Conservation (phyloP, 2,888 invertebrate species). For the Phalera bucephala region DNA sequence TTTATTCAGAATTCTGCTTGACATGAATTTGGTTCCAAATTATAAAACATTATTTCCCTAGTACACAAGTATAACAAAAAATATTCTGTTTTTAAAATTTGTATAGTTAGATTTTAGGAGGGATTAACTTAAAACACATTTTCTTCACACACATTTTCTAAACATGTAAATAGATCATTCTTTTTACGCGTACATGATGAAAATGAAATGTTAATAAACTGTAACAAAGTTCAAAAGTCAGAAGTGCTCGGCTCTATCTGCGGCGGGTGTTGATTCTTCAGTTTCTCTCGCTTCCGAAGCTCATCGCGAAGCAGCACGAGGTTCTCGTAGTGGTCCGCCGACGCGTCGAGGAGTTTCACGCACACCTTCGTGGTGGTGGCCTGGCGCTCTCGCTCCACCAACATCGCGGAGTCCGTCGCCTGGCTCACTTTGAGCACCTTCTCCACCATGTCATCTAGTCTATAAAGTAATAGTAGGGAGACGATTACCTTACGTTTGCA, state of each 20-base stretch:
- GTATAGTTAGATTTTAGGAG: too few species aligned
- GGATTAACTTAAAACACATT: too few species aligned
- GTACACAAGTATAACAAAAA: too few species aligned
- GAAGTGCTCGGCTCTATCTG: constrained; percentile 51
- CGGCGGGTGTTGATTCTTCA: constrained; percentile 51
- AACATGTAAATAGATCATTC: too few species aligned
- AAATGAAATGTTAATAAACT: too few species aligned
- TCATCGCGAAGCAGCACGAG: constrained; percentile 62
- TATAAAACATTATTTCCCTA: too few species aligned
- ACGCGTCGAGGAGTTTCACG: constrained; percentile 59
- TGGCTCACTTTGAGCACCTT: constrained; percentile 56
- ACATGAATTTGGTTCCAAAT: too few species aligned
- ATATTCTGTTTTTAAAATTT: too few species aligned
- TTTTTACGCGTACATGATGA: too few species aligned
- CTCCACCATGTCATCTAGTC: constrained; percentile 69
- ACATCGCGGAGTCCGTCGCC: constrained; percentile 55
- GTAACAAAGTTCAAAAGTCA: constrained; percentile 28
- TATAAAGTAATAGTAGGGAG: constrained; percentile 32
- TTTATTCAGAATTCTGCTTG: too few species aligned
- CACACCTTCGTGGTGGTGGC: constrained; percentile 54
- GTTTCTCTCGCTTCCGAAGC: constrained; percentile 43
- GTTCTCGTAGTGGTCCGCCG: constrained; percentile 68
- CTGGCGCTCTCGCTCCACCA: constrained; percentile 56
- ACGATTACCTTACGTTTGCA: too few species aligned
- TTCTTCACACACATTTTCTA: too few species aligned